Base-by-base conservation (phyloP, 2,888 invertebrate genomes). In the Pristionchus entomophagus region DNA sequence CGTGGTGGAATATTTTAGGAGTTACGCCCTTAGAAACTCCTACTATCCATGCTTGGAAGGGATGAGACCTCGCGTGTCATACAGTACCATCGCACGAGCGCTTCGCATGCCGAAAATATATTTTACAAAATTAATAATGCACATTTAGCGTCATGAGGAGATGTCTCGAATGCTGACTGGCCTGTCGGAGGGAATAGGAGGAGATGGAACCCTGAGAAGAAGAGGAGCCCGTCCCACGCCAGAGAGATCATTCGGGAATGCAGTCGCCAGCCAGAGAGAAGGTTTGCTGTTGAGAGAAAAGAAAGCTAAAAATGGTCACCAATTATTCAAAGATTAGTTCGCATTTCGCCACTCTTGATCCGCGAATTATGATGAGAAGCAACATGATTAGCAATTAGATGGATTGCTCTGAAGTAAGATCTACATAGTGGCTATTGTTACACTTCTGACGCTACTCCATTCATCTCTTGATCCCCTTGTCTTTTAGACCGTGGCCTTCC, bases 81-180 rank as follows among this genome's bases (percentile, higher is more conserved):
- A n/a, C n/a, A n/a, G n/a, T n/a, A n/a, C 10, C n/a, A 29, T 29
- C 17, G 65, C 65, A 65, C 35, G 56, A 85, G 85, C 49, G 77
- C 77, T 77, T 65, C 35, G 65, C 38, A 73, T 38, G 78, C 51
- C 17, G n/a, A n/a, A n/a, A n/a, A n/a, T n/a, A n/a, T 53, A 38
- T 49, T 45, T 53, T 29, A 51, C n/a, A 17, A 29, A 19, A 49
- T 17, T 26, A 77, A 77, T 22, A 8, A 59, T 26, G 38, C 0
- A 17, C 22, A 53, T 88, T 35, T 87, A 92, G 89, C 88, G 93
- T 62, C 93, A 93, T 85, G 92, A 93, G 62, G 91, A 93, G 84
- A 90, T 93, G 91, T 90, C 91, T 45, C 87, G 87, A 38, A 89
- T 91, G 86, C 84, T 92, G 87, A 88, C 89, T 0, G 85, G 89